These are phyloP conservation scores for Nycticorax nycticorax DNA, from an alignment of 2,113 vertebrate genomes.

Conservation along the genomic window DNA sequence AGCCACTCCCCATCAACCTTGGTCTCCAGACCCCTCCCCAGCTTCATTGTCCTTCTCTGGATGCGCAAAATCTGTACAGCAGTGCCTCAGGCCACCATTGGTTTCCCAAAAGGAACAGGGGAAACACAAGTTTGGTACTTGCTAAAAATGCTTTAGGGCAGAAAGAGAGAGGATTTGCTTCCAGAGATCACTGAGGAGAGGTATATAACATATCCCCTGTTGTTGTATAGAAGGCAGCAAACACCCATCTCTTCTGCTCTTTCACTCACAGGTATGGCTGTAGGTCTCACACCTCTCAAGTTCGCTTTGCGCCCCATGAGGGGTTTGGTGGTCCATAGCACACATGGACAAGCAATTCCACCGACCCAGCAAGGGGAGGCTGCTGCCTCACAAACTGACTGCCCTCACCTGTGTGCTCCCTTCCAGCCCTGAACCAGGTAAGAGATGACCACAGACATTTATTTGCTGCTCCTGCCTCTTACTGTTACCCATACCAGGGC, in stretches of 20 bases:
- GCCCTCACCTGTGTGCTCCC: background rate
- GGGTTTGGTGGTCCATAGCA: background rate
- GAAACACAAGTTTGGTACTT: background rate
- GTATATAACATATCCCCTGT: background rate
- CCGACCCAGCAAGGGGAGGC: background rate
- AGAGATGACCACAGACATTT: background rate
- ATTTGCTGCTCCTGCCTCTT: background rate
- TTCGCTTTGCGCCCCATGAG: background rate
- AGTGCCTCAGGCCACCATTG: background rate
- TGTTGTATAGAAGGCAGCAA: background rate
- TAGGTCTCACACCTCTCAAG: background rate
- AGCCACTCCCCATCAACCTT: accelerated
- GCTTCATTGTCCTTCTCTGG: background rate
- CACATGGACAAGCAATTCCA: background rate
- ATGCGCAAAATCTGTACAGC: background rate
- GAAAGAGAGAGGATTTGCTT: background rate
- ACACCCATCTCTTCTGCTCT: background rate
- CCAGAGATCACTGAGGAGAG: background rate
- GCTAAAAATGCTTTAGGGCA: background rate
- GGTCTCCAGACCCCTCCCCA: background rate
- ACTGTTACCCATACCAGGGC: background rate
- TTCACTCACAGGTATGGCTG: background rate
- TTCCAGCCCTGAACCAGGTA: background rate
- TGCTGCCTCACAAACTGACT: background rate
- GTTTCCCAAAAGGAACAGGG: background rate